A percentile compares a stretch with the other conserved stretches of the same genome.
Evolutionary conservation across 2,113 vertebrate species (phyloP).

Genomic region (Boleophthalmus pectinirostris): DNA sequence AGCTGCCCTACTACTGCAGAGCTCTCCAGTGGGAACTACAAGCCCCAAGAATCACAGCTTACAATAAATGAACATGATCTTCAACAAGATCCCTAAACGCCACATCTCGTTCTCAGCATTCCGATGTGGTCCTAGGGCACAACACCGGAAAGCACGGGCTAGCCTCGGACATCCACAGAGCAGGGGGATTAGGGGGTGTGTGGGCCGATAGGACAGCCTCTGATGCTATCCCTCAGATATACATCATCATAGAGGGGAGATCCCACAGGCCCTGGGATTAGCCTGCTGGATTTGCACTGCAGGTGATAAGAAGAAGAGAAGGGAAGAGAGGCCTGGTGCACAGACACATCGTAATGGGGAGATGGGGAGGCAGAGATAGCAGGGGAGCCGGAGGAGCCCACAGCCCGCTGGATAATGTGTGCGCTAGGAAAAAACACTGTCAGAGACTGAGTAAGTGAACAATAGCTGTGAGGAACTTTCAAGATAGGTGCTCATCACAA

Average conservation of each 20-base stretch:
- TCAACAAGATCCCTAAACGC: conserved; percentile 53
- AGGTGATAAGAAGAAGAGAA: conserved; percentile 66
- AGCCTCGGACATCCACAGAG: conserved; percentile 62
- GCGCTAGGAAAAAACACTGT: conserved; percentile 36
- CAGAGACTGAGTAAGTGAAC: conserved; percentile 52
- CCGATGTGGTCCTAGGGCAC: conserved; percentile 39
- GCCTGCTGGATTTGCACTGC: conserved; percentile 66
- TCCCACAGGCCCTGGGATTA: conserved; percentile 70
- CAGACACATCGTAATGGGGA: conserved; percentile 65
- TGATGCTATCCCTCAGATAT: conserved; percentile 73
- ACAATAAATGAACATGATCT: conserved; percentile 59
- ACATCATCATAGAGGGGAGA: conserved; percentile 68
- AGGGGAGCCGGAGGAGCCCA: conserved; percentile 23
- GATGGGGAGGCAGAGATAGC: conserved; percentile 62
- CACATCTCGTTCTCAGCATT: conserved; percentile 42
- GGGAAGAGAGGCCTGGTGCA: conserved; percentile 46
- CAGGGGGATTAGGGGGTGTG: conserved; percentile 72
- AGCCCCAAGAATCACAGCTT: conserved; percentile 24
- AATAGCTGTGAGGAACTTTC: conserved; percentile 58
- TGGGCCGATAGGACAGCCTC: conserved; percentile 67
- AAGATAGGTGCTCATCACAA: conserved; percentile 39
- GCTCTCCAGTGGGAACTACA: conserved; percentile 26
- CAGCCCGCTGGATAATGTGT: conserved; percentile 32
- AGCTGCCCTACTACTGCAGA: conserved; percentile 34
- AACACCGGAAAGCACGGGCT: conserved; percentile 39